phyloP scores from a whole-genome alignment of 2,113 vertebrate species.

The Bufo bufo region DNA sequence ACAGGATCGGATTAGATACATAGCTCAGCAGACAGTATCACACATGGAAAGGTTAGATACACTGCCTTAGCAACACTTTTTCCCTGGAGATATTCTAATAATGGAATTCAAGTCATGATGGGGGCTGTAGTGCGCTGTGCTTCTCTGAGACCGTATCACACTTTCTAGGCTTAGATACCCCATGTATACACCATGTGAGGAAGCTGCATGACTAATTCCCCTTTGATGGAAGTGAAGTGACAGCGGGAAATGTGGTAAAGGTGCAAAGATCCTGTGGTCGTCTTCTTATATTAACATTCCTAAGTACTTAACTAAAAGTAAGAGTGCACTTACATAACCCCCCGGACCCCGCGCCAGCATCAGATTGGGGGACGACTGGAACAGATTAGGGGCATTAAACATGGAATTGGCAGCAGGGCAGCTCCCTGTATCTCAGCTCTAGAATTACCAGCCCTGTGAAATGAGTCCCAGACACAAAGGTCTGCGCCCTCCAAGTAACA shows the following conservation, averaged over 20 bases:
- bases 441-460: constrained; percentile 35
- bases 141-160: neutral
- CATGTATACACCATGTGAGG: neutral
- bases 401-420: constrained; percentile 73
- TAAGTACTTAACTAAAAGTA: neutral
- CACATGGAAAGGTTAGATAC: neutral
- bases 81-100: neutral
- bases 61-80: neutral
- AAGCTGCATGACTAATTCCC: neutral
- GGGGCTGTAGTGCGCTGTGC: neutral
- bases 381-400: constrained; percentile 75
- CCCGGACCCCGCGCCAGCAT: neutral
- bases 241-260: neutral
- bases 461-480: constrained; percentile 40
- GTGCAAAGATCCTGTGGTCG: constrained; percentile 17
- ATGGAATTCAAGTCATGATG: neutral
- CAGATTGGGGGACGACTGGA: constrained; percentile 70
- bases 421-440: constrained; percentile 71
- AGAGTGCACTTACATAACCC: neutral
- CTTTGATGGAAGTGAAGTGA: constrained; percentile 1
- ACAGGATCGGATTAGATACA: neutral
- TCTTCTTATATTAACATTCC: constrained; percentile 45
- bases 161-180: neutral
- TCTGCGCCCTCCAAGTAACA: constrained; percentile 29
- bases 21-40: neutral